A percentile compares a stretch with the other conserved stretches of the same genome.
phyloP scores from a whole-genome alignment of 2,113 vertebrate species.

The Zosterops hypoxanthus region DNA sequence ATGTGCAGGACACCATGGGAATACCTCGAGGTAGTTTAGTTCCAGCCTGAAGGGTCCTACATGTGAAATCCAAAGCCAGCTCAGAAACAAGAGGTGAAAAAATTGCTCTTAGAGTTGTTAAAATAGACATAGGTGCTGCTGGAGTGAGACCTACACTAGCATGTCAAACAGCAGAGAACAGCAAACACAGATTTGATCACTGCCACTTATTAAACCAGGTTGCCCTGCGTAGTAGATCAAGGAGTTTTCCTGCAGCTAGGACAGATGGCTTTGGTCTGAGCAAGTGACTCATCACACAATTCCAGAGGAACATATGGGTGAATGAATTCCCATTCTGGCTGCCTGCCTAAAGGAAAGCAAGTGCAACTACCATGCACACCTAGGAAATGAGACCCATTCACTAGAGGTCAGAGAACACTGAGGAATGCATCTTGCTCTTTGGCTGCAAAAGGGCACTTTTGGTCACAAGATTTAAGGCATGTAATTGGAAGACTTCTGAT shows the following conservation, averaged over 20 bases:
- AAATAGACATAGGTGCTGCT: not conserved
- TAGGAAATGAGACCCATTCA: not conserved
- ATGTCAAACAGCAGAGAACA: not conserved
- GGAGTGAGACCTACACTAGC: not conserved
- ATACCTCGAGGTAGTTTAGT: not conserved
- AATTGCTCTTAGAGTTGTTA: not conserved
- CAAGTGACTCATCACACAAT: not conserved
- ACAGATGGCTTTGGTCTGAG: constrained; percentile 35
- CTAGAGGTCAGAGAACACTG: not conserved
- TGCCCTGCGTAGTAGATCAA: not conserved
- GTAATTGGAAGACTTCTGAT: not conserved
- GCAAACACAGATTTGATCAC: not conserved
- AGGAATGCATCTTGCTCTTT: not conserved
- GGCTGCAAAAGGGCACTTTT: not conserved
- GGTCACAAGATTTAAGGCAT: not conserved
- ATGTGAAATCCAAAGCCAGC: not conserved
- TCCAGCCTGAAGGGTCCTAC: not conserved
- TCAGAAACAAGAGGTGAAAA: not conserved
- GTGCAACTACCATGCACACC: not conserved
- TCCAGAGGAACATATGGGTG: not conserved
- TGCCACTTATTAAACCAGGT: not conserved
- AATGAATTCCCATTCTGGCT: not conserved
- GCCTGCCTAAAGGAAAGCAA: not conserved
- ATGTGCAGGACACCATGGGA: not conserved
- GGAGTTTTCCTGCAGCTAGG: not conserved